These are phyloP conservation scores for Stenichneumon culpator DNA, from an alignment of 2,888 invertebrate species.

Conservation along the genomic window DNA sequence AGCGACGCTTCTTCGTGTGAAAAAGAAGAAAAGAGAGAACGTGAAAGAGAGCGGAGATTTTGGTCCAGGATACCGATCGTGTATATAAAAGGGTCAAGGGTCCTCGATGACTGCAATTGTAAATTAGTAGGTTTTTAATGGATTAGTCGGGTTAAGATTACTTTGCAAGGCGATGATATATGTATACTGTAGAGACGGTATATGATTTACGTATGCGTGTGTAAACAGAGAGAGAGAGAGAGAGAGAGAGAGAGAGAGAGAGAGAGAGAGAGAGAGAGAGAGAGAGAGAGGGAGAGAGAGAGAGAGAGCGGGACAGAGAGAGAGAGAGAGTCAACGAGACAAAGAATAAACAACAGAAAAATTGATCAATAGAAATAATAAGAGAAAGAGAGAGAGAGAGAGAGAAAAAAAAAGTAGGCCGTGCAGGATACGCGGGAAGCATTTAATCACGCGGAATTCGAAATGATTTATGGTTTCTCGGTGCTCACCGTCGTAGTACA, in stretches of 20 bases:
- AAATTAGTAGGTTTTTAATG: conserved; percentile 70
- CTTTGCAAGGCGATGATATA: conserved; percentile 58
- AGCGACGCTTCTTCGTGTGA: conserved; percentile 48
- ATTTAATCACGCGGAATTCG: conserved; percentile 78
- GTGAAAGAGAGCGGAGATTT: conserved; percentile 48
- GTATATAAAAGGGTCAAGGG: conserved; percentile 34
- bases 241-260: conserved; percentile 55
- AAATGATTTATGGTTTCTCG: conserved; percentile 79
- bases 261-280: conserved; percentile 46
- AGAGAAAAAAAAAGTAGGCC: conserved; percentile 70
- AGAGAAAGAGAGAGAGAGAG: conserved; percentile 55
- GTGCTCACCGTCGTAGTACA: conserved; percentile 84
- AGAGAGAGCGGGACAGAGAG: conserved; percentile 21
- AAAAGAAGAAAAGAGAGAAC: conserved; percentile 58
- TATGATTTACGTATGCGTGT: conserved; percentile 47
- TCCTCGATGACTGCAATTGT: conserved; percentile 39
- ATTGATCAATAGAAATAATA: conserved; percentile 62
- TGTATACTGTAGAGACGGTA: conserved; percentile 63
- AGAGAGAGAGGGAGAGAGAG: conserved; percentile 52
- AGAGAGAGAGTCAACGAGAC: conserved; percentile 49
- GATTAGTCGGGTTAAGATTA: conserved; percentile 69
- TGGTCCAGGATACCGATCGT: conserved; percentile 52
- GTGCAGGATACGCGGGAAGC: conserved; percentile 74
- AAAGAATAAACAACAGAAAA: conserved; percentile 54
- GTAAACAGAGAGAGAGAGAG: conserved; percentile 47